Conservation (phyloP, 2,113 vertebrate species). For the Tychaedon coryphoeus region DNA sequence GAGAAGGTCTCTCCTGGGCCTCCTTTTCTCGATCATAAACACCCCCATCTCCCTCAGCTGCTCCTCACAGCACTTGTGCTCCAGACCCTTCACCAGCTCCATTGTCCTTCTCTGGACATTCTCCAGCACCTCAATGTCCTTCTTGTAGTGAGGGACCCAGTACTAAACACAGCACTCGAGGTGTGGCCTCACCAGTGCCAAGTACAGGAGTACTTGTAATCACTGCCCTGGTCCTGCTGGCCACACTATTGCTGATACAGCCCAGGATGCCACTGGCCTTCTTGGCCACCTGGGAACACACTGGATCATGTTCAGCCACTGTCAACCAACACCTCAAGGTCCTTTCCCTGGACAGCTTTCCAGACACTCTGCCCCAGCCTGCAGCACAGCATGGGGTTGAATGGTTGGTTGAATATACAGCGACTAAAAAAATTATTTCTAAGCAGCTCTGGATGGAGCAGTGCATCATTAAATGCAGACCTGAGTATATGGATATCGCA, state of each 20-base stretch:
- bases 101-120: fast-evolving
- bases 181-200: fast-evolving
- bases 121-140: background rate
- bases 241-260: background rate
- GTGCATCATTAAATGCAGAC: background rate
- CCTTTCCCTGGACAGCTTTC: background rate
- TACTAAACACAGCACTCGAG: fast-evolving
- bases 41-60: background rate
- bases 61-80: background rate
- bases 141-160: background rate
- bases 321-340: fast-evolving
- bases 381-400: background rate
- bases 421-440: background rate
- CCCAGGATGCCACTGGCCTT: background rate
- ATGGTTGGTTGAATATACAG: background rate
- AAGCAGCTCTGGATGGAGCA: background rate
- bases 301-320: background rate
- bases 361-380: background rate
- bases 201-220: background rate
- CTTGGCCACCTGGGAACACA: background rate
- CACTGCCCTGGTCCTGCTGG: background rate
- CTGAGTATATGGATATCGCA: background rate
- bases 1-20: background rate
- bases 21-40: background rate
- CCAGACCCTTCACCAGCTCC: background rate